Evolutionary conservation across 2,888 invertebrate species (phyloP).

Genomic region (Nephrotoma appendiculata): DNA sequence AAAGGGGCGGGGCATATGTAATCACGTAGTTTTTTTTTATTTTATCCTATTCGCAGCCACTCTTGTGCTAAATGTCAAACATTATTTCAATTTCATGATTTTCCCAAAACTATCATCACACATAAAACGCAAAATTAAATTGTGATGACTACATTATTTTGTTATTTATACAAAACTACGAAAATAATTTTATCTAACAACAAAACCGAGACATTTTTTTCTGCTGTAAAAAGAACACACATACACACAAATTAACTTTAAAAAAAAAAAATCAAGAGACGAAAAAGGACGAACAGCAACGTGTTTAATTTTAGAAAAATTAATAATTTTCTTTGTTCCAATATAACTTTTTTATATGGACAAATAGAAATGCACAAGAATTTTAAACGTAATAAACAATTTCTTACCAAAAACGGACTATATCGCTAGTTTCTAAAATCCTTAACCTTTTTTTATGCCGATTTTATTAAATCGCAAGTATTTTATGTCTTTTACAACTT

Average conservation of each 20-base stretch:
- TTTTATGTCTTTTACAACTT: not conserved
- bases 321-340: not conserved
- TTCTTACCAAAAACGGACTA: not conserved
- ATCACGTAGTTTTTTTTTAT: not conserved
- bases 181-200: not conserved
- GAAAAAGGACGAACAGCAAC: constrained; percentile 2
- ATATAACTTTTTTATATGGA: not conserved
- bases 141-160: not conserved
- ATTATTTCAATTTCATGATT: not conserved
- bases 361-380: not conserved
- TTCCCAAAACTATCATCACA: not conserved
- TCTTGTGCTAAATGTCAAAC: not conserved
- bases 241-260: not conserved
- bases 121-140: not conserved
- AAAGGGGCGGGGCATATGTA: not conserved
- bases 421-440: not conserved
- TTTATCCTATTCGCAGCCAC: not conserved
- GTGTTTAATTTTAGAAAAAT: constrained; percentile 1
- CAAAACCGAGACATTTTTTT: not conserved
- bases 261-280: not conserved
- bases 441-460: not conserved
- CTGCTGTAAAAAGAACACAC: not conserved
- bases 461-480: not conserved
- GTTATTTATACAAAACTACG: not conserved
- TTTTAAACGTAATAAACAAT: not conserved